Conservation (phyloP, 2,113 vertebrate genomes). For the Varanus komodoensis region DNA sequence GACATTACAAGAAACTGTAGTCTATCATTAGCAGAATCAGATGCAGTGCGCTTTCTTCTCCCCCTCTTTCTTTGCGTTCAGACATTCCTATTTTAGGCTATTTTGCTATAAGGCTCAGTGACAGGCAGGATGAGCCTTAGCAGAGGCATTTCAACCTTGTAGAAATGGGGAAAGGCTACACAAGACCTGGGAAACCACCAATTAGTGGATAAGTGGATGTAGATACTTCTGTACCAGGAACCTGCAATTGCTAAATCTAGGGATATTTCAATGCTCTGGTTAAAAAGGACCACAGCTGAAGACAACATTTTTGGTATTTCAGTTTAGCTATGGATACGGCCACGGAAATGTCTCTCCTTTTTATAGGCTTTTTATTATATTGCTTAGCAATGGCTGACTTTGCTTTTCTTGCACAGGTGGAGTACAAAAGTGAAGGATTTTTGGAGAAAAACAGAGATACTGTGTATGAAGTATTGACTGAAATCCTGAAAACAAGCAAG, state of each 20-base stretch:
- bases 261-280: neutral
- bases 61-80: no score
- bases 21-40: no score
- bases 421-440: conserved; percentile 94
- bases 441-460: conserved; percentile 98
- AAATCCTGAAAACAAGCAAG: conserved; percentile 89
- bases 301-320: neutral
- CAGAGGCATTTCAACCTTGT: no score
- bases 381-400: conserved; percentile 40
- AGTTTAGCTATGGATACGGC: neutral
- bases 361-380: neutral
- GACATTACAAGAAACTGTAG: no score
- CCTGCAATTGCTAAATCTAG: neutral
- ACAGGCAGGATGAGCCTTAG: no score
- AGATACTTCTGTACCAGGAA: neutral
- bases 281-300: neutral
- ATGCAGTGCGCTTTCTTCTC: no score
- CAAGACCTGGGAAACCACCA: no score
- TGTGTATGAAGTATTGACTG: conserved; percentile 90
- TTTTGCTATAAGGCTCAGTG: no score
- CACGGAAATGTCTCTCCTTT: neutral
- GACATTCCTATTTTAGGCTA: no score
- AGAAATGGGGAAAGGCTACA: no score
- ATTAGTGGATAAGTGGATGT: no score
- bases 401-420: conserved; percentile 82